Conservation (phyloP, 2,113 vertebrate species). For the Chitala chitala region DNA sequence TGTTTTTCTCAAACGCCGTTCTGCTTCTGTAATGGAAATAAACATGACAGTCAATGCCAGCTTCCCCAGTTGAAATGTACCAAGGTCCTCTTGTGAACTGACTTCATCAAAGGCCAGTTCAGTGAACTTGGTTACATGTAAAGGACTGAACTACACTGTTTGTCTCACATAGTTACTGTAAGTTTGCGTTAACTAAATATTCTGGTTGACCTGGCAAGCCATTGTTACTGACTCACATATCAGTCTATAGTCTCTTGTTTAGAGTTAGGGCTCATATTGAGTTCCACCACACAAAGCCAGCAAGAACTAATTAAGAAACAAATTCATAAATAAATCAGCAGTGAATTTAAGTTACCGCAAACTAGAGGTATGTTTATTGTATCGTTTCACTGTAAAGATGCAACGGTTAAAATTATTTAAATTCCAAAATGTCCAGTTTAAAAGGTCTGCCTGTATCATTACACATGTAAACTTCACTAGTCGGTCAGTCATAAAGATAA, state of each 20-base stretch:
- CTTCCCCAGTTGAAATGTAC: too few species aligned
- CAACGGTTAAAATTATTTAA: slow-evolving; percentile 64
- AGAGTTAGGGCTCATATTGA: slow-evolving; percentile 25
- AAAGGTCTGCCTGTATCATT: too few species aligned
- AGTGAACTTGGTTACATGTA: too few species aligned
- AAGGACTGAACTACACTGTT: background rate
- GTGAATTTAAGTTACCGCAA: slow-evolving; percentile 25
- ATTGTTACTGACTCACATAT: slow-evolving; percentile 44
- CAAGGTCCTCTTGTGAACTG: too few species aligned
- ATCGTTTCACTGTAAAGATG: too few species aligned
- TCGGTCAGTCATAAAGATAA: too few species aligned
- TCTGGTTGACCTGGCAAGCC: slow-evolving; percentile 22
- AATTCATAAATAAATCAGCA: slow-evolving; percentile 36
- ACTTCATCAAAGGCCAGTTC: too few species aligned
- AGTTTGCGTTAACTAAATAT: slow-evolving; percentile 4
- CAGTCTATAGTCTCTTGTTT: slow-evolving; percentile 30
- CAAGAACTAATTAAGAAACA: slow-evolving; percentile 38
- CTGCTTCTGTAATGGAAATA: slow-evolving; percentile 73
- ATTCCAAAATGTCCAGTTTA: slow-evolving; percentile 34
- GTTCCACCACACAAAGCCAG: slow-evolving; percentile 25
- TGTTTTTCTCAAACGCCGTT: slow-evolving; percentile 91
- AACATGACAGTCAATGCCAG: background rate
- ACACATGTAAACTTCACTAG: too few species aligned
- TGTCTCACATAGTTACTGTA: background rate
- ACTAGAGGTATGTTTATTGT: too few species aligned